A percentile compares a stretch with the other conserved stretches of the same genome.
Evolutionary conservation across 2,888 invertebrate species (phyloP).

Genomic region (Fragum fragum): DNA sequence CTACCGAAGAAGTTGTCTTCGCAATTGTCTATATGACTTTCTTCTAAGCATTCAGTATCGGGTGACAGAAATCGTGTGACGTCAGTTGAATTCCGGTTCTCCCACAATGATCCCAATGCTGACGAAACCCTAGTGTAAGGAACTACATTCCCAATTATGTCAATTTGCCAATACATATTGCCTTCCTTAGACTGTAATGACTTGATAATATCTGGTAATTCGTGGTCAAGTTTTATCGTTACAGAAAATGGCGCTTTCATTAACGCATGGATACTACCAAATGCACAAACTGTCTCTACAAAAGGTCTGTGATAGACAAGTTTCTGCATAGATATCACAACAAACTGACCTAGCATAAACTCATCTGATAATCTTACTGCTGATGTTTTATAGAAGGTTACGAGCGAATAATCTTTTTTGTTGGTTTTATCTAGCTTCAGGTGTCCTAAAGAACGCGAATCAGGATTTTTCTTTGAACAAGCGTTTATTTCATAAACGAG

Average conservation of each 20-base stretch:
- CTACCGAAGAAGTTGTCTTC: not conserved
- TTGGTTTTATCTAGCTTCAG: constrained; percentile 47
- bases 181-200: constrained; percentile 1
- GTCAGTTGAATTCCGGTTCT: not conserved
- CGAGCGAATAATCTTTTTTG: not conserved
- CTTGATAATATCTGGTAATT: constrained; percentile 29
- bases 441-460: constrained; percentile 23
- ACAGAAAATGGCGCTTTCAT: constrained; percentile 49
- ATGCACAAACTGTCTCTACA: constrained; percentile 9
- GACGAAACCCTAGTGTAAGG: constrained; percentile 41
- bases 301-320: not conserved
- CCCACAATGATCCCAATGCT: constrained; percentile 26
- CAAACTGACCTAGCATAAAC: constrained; percentile 49
- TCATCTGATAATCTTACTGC: constrained; percentile 17
- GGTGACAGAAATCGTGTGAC: not conserved
- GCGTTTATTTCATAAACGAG: not conserved
- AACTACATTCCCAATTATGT: constrained; percentile 51
- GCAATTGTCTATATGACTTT: not conserved
- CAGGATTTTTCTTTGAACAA: not conserved
- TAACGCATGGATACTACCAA: constrained; percentile 41
- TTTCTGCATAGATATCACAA: constrained; percentile 41
- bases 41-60: not conserved
- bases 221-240: constrained; percentile 41
- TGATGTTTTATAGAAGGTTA: constrained; percentile 38
- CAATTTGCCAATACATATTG: constrained; percentile 43